Conservation (phyloP, 2,797 vertebrate species). For the Scarus forsteni region DNA sequence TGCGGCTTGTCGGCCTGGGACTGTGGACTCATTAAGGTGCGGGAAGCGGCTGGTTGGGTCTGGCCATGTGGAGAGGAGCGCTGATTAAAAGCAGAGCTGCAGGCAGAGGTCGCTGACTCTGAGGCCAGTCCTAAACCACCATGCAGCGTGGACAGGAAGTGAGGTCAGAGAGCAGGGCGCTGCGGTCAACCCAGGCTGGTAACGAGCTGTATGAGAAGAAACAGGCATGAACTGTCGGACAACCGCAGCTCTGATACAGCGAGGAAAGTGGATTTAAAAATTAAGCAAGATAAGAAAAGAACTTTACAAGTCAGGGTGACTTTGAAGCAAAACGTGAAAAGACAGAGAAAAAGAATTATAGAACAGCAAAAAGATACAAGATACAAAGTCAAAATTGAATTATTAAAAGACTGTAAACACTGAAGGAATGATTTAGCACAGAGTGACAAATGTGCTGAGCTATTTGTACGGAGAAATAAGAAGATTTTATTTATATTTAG, state of each 20-base stretch:
- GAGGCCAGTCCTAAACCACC: conserved; percentile 57
- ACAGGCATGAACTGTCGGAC: conserved; percentile 45
- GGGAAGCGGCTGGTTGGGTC: conserved; percentile 42
- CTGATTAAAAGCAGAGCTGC: conserved; percentile 78
- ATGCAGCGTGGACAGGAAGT: conserved; percentile 50
- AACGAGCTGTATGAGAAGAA: conserved; percentile 50
- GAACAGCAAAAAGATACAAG: neutral
- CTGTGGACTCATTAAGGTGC: conserved; percentile 60
- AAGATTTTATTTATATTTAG: too few relatives aligned
- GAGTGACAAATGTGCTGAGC: neutral
- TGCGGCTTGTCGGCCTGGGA: conserved; percentile 5
- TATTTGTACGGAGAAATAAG: too few relatives aligned
- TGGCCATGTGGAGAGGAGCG: conserved; percentile 55
- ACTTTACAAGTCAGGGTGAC: neutral
- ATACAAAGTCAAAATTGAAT: neutral
- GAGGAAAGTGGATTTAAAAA: neutral
- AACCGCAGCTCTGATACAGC: conserved; percentile 10
- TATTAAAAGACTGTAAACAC: neutral
- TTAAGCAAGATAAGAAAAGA: neutral
- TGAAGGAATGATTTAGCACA: neutral
- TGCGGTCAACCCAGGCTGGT: conserved; percentile 37
- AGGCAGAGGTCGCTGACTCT: conserved; percentile 70
- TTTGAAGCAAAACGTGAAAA: neutral
- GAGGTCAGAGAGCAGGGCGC: conserved; percentile 55
- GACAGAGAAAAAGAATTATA: too few relatives aligned